phyloP scores from a whole-genome alignment of 1,140 invertebrate species.

The Carposina sasakii region DNA sequence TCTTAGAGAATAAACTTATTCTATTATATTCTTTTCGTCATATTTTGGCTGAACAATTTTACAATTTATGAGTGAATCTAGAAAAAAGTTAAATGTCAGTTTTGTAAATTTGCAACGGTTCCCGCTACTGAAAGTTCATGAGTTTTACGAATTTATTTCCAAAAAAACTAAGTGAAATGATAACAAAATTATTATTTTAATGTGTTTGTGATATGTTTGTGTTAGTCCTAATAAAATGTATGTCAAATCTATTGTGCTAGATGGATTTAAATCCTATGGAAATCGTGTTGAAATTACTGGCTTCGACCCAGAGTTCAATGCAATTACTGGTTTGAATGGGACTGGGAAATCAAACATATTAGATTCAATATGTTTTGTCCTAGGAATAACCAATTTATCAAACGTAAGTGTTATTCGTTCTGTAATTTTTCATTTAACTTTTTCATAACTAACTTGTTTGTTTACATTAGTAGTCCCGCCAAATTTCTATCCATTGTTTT shows the following conservation, averaged over 20 bases:
- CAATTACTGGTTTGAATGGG: conserved; percentile 98
- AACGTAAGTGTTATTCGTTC: conserved; percentile 78
- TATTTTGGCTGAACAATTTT: conserved; percentile 2
- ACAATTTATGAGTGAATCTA: conserved; percentile 8
- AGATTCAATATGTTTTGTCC: conserved; percentile 97
- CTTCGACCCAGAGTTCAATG: conserved; percentile 97
- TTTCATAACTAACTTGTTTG: too few species aligned
- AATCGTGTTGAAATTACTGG: conserved; percentile 93
- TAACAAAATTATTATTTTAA: background rate
- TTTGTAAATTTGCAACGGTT: conserved; percentile 21
- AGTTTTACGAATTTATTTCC: background rate
- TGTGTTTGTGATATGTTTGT: conserved; percentile 1
- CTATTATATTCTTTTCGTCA: too few species aligned
- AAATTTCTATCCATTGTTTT: conserved; percentile 11
- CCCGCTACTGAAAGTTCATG: conserved; percentile 11
- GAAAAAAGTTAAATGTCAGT: conserved; percentile 9
- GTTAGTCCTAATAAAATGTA: conserved; percentile 79
- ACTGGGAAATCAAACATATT: conserved; percentile 99
- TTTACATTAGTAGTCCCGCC: conserved; percentile 22
- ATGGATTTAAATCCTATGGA: conserved; percentile 99
- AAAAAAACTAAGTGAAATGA: too few species aligned
- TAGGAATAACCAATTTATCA: conserved; percentile 95
- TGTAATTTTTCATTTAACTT: conserved; percentile 7
- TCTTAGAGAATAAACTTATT: too few species aligned
- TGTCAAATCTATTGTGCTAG: conserved; percentile 94